A percentile compares a stretch with the other conserved stretches of the same genome.
These are phyloP conservation scores for Drosophila siamana DNA, from an alignment of 2,888 invertebrate genomes.

Conservation along the genomic window DNA sequence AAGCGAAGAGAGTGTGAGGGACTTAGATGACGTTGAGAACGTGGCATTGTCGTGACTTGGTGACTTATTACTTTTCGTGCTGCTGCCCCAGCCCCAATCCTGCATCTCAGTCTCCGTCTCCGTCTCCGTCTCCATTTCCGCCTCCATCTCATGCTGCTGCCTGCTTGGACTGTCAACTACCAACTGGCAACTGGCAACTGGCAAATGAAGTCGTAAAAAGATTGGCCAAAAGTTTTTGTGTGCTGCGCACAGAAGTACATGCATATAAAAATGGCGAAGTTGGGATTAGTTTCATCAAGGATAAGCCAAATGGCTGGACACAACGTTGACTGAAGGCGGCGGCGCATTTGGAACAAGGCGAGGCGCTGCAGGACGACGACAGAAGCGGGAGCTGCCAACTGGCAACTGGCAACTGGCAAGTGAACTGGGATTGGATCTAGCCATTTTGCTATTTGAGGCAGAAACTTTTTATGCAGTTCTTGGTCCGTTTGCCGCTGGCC, in stretches of 20 bases:
- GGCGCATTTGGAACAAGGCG: conserved; percentile 67
- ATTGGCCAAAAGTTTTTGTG: conserved; percentile 81
- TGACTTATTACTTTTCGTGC: conserved; percentile 76
- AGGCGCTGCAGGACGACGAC: conserved; percentile 26
- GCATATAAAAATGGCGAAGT: conserved; percentile 80
- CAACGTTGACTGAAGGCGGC: conserved; percentile 45
- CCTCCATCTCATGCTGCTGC: conserved; percentile 5
- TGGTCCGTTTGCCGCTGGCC: conserved; percentile 17
- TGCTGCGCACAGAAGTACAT: conserved; percentile 71
- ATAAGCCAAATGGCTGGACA: conserved; percentile 78
- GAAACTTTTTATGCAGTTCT: conserved; percentile 74
- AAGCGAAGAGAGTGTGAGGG: conserved; percentile 12
- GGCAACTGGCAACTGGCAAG: conserved; percentile 9
- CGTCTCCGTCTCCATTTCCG: too few relatives aligned
- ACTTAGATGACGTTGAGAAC: conserved; percentile 29
- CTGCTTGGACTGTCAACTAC: conserved; percentile 27
- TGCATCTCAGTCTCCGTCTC: too few relatives aligned
- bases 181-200: conserved; percentile 49
- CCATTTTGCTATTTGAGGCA: conserved; percentile 66
- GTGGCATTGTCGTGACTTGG: conserved; percentile 62
- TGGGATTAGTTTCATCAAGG: conserved; percentile 83
- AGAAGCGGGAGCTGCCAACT: background rate
- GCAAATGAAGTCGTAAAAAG: conserved; percentile 83
- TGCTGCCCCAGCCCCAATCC: conserved; percentile 22
- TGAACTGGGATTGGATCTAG: conserved; percentile 32